phyloP scores from a whole-genome alignment of 2,888 invertebrate species.

The Digitonthophagus gazella region DNA sequence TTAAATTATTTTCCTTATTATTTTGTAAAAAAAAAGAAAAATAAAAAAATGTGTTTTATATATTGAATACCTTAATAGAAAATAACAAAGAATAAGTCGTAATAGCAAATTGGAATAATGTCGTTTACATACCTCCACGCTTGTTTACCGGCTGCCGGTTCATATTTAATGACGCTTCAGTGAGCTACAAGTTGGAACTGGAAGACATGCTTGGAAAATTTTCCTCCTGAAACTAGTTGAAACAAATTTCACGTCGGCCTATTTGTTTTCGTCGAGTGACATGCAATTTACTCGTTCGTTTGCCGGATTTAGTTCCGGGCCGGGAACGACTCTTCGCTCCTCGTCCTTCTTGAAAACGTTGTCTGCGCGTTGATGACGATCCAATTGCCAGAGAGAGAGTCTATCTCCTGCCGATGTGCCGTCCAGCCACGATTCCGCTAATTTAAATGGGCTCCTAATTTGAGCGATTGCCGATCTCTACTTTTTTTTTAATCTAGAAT shows the following conservation, averaged over 20 bases:
- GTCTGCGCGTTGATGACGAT: constrained; percentile 14
- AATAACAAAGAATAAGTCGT: not conserved
- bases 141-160: constrained; percentile 10
- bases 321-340: constrained; percentile 1
- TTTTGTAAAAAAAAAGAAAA: no score
- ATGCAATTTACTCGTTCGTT: constrained; percentile 48
- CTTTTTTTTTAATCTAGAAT: constrained; percentile 20
- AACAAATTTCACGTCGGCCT: constrained; percentile 50
- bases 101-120: not conserved
- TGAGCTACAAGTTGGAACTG: constrained; percentile 16
- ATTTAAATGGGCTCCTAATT: constrained; percentile 41
- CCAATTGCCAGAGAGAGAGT: constrained; percentile 9
- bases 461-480: constrained; percentile 35
- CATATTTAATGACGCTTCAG: constrained; percentile 7
- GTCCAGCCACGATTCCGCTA: constrained; percentile 26
- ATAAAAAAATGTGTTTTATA: no score
- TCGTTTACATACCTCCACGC: not conserved
- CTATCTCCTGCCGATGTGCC: constrained; percentile 2
- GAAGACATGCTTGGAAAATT: constrained; percentile 19
- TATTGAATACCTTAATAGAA: not conserved
- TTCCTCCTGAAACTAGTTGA: constrained; percentile 42
- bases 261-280: constrained; percentile 50
- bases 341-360: constrained; percentile 5
- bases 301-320: constrained; percentile 44
- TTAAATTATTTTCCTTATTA: no score